Evolutionary conservation across 1,140 invertebrate genomes (phyloP).

Genomic region (Lucilia sericata): DNA sequence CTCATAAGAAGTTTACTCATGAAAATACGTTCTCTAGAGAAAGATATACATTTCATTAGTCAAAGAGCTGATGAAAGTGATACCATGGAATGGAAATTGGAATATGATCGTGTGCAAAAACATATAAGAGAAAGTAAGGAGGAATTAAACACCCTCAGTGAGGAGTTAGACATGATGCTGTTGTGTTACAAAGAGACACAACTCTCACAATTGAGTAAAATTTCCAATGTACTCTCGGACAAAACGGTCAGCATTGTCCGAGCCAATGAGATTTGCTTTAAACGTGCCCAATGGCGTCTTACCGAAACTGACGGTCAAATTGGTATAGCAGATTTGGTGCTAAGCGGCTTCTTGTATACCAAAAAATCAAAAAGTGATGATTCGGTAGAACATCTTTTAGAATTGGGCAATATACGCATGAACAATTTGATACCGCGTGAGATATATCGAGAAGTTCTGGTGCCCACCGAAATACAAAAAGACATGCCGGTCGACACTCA

Average conservation of each 20-base stretch:
- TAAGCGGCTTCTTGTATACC: conserved; percentile 97
- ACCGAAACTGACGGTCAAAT: conserved; percentile 98
- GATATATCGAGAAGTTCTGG: conserved; percentile 92
- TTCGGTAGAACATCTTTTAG: conserved; percentile 95
- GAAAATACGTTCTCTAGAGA: conserved; percentile 85
- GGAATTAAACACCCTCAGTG: conserved; percentile 84
- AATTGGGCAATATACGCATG: conserved; percentile 96
- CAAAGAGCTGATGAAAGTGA: conserved; percentile 80
- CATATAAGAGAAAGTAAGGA: conserved; percentile 92
- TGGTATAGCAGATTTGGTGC: conserved; percentile 93
- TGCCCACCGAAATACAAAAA: conserved; percentile 87
- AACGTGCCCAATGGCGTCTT: conserved; percentile 97
- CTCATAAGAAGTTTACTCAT: conserved; percentile 85
- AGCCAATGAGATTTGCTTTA: conserved; percentile 98
- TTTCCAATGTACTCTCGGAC: conserved; percentile 69
- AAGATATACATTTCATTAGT: conserved; percentile 91
- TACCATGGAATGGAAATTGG: conserved; percentile 76
- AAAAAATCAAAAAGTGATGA: conserved; percentile 97
- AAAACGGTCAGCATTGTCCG: conserved; percentile 83
- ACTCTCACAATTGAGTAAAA: conserved; percentile 73
- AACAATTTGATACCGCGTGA: conserved; percentile 95
- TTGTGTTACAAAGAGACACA: conserved; percentile 91
- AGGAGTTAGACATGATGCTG: conserved; percentile 92
- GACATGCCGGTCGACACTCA: conserved; percentile 88
- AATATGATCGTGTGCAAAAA: conserved; percentile 76